phyloP scores from a whole-genome alignment of 2,888 invertebrate species.

The Notodonta ziczac region DNA sequence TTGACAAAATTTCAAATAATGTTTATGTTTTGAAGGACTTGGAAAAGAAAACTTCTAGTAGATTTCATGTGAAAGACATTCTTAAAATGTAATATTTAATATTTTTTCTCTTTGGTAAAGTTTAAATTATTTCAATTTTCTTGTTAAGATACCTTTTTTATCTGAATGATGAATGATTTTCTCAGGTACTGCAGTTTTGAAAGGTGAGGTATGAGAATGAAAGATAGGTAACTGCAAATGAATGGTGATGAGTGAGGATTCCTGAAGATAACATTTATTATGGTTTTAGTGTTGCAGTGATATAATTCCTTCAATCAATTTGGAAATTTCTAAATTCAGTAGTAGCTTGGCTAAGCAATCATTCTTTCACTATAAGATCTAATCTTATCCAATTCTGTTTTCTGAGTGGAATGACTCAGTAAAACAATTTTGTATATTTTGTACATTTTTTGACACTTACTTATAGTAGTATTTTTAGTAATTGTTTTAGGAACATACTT shows the following conservation, averaged over 20 bases:
- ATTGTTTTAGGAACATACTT: background rate
- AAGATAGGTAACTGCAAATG: background rate
- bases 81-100: slow-evolving; percentile 1
- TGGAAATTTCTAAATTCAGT: background rate
- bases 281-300: background rate
- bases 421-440: background rate
- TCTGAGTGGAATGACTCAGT: background rate
- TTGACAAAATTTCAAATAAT: slow-evolving; percentile 8
- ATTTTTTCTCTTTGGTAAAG: background rate
- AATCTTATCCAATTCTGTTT: background rate
- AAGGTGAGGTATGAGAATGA: background rate
- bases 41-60: slow-evolving; percentile 5
- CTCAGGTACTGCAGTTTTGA: background rate
- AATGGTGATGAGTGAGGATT: background rate
- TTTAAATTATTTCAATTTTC: background rate
- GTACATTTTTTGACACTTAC: too few relatives aligned
- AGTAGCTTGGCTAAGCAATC: background rate
- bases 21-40: slow-evolving; percentile 12
- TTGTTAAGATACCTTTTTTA: background rate
- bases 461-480: background rate
- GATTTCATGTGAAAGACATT: slow-evolving; percentile 10
- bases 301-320: background rate
- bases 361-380: background rate
- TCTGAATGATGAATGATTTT: background rate
- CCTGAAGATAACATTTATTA: background rate